These are phyloP conservation scores for Pipa parva DNA, from an alignment of 2,113 vertebrate genomes.

Conservation along the genomic window DNA sequence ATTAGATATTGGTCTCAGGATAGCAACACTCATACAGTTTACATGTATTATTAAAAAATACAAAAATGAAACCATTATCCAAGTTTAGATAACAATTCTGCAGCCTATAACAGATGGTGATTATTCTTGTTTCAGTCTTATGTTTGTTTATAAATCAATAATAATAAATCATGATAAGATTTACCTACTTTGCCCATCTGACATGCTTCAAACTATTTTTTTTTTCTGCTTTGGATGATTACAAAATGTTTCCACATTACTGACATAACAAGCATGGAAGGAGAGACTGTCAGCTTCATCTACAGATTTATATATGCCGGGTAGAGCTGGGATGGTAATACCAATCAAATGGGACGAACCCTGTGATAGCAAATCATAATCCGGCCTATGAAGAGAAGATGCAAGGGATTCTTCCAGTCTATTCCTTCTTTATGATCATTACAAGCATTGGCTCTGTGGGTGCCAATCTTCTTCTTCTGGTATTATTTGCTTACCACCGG, in stretches of 20 bases:
- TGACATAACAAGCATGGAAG: neutral
- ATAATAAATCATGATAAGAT: too few species aligned
- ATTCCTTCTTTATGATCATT: slow-evolving; percentile 48
- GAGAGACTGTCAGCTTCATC: neutral
- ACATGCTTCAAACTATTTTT: too few species aligned
- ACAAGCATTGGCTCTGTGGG: slow-evolving; percentile 50
- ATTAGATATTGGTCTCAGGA: too few species aligned
- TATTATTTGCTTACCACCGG: slow-evolving; percentile 55
- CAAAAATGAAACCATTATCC: too few species aligned
- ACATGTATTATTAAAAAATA: too few species aligned
- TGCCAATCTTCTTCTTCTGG: slow-evolving; percentile 59
- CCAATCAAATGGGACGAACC: neutral
- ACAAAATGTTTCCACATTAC: neutral
- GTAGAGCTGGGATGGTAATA: slow-evolving; percentile 9
- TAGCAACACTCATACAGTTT: too few species aligned
- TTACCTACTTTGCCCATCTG: too few species aligned
- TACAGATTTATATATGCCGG: neutral
- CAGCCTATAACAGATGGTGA: too few species aligned
- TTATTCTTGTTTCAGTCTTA: too few species aligned
- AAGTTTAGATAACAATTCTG: too few species aligned
- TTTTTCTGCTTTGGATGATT: neutral
- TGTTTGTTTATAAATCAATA: too few species aligned
- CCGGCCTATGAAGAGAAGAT: slow-evolving; percentile 34
- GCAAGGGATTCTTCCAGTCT: slow-evolving; percentile 42
- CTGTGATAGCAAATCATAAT: slow-evolving; percentile 7